A percentile compares a stretch with the other conserved stretches of the same genome.
These are phyloP conservation scores for Sterrhoptilus dennistouni DNA, from an alignment of 2,113 vertebrate species.

Conservation along the genomic window DNA sequence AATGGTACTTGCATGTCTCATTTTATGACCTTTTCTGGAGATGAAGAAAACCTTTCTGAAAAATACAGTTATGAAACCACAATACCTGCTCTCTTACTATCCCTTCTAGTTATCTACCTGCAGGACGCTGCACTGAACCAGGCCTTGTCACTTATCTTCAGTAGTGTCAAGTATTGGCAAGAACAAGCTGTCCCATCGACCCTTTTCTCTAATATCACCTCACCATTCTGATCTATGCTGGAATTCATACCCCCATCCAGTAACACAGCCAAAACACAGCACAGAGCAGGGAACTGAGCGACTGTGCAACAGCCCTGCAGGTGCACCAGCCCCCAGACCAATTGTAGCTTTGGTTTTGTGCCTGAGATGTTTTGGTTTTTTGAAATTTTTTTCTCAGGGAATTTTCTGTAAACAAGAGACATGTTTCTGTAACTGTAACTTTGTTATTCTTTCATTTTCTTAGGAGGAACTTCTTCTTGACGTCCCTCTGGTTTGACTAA, in stretches of 20 bases:
- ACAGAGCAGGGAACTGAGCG: neutral
- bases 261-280: neutral
- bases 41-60: neutral
- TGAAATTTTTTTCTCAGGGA: too few relatives aligned
- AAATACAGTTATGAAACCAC: neutral
- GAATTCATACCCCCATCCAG: neutral
- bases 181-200: neutral
- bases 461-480: too few relatives aligned
- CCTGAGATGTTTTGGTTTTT: too few relatives aligned
- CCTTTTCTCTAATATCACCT: neutral
- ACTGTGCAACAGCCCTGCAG: accelerated
- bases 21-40: neutral
- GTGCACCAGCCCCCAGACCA: neutral
- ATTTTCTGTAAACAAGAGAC: too few relatives aligned
- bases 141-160: neutral
- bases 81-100: neutral
- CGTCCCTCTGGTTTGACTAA: too few relatives aligned
- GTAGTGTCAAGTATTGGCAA: neutral
- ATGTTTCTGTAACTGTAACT: too few relatives aligned
- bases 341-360: too few relatives aligned
- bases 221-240: neutral
- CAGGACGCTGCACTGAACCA: neutral
- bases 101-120: neutral
- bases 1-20: neutral
- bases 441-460: too few relatives aligned